Evolutionary conservation across 2,113 vertebrate species (phyloP), one percentile per base, ranked within the genome.

Genomic region (Perognathus longimembris): DNA sequence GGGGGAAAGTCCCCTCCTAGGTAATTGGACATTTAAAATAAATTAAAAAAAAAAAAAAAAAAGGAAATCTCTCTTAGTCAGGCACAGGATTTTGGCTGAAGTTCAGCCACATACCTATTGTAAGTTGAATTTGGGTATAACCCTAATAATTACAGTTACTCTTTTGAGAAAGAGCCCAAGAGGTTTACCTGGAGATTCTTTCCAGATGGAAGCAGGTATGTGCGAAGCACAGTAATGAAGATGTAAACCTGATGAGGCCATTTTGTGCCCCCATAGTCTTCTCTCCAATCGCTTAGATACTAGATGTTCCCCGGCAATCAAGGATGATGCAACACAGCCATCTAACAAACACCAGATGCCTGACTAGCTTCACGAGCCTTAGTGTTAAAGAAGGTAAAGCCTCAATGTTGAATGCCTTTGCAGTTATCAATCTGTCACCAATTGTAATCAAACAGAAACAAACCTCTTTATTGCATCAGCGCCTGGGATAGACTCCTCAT

Each of bases 171-270:
- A 95, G 95, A 94, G 74, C 95, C 96, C 97, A 97, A 96, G 96
- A 97, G 96, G 96, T 96, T 97, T 95, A 98, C 95, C 97, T 97
- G 97, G 97, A 97, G 97, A 98, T 98, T 97, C 95, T 97, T 98
- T 98, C 97, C 97, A 98, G 97, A 98, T 97, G 97, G 96, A 96
- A 28, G 6, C 94, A 94, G 97, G 97, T 97, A 96, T 95, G 97
- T 80, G 90, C 96, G 95, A 93, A 85, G 82, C 74, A 34, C 69
- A 93, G 89, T 96, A 97, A 97, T 96, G 96, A 98, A 98, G 95
- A 89, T 97, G 94, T 96, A 97, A 98, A 97, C 96, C 88, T 88
- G 96, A 97, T 61, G 89, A 98, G 95, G 97, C 96, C 97, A 93
- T 94, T 93, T 87, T 89, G 93, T 88, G 97, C 92, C 93, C 50